Evolutionary conservation across 2,888 invertebrate species (phyloP), one percentile per base, ranked within the genome.

Genomic region (Frankliniella fusca): DNA sequence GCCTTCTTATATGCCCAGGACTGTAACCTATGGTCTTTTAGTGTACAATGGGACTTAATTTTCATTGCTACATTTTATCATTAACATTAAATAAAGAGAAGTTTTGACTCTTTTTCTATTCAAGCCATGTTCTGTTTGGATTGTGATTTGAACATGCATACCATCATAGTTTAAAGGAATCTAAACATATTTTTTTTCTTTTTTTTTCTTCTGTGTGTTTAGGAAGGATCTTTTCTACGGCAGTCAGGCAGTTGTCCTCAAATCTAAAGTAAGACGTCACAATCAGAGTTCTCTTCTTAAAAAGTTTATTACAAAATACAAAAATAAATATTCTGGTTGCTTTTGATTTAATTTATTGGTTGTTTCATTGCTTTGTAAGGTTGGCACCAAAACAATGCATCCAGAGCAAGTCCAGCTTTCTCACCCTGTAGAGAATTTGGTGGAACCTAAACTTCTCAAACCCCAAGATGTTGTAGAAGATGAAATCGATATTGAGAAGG

Each of bases 181-280:
- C 61, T 20, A 61, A 61, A 54, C 12, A 54, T 20, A 61, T 7
- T 61, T 61, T 8, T 27, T 27, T 76, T 76, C 15, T 8, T 27
- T 27, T 76, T 76, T 54, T 1, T 54, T 11, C 15, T 54, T 54
- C 54, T 76, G 27, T 76, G 7, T 76, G 70, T 10, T 76, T 27
- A 76, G 70, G 70, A 76, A 76, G 10, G 70, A 76, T 76, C 70
- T 11, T 3, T 76, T 76, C 27, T 76, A 76, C 27, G 70, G 70
- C 8, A n/a, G 5, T 38, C 38, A 38, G 38, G 38, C 38, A 3
- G 38, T 38, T 38, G 38, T 38, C 38, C 38, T 38, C 5, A 38
- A 38, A 38, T 61, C 61, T 7, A 61, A 61, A 61, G 61, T 61
- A 15, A 61, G 61, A 7, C 7, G 0, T 61, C 18, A 38, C 38